phyloP scores from a whole-genome alignment of 2,888 invertebrate species.

The Acanthosepion pharaonis region DNA sequence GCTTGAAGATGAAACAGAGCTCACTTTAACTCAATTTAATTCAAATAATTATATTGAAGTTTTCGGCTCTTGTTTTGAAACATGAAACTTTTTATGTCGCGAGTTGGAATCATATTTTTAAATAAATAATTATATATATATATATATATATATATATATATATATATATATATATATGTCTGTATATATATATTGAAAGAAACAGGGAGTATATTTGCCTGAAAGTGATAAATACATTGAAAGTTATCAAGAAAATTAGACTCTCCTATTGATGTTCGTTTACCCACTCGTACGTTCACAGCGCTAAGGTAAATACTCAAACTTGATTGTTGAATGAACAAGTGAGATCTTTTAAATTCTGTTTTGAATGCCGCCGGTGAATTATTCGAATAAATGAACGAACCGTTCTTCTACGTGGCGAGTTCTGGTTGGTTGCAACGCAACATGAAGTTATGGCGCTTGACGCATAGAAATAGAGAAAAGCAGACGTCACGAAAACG shows the following conservation, averaged over 20 bases:
- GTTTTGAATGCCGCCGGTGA: background rate
- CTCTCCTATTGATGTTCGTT: too few species aligned
- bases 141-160: background rate
- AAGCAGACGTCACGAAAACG: constrained; percentile 21
- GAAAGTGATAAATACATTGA: too few species aligned
- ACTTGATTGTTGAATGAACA: background rate
- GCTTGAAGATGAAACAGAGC: too few species aligned
- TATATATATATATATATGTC: background rate
- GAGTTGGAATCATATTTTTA: too few species aligned
- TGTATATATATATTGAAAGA: background rate
- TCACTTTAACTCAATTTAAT: too few species aligned
- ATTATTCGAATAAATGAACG: background rate
- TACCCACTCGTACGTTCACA: background rate
- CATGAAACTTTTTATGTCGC: too few species aligned
- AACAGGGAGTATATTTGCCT: too few species aligned
- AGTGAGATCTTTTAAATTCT: background rate
- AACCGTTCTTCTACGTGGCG: background rate
- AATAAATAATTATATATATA: too few species aligned
- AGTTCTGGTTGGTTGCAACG: background rate
- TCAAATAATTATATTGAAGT: too few species aligned
- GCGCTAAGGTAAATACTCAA: background rate
- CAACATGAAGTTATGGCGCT: background rate
- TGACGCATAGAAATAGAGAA: background rate
- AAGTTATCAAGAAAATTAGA: too few species aligned
- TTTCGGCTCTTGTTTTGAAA: too few species aligned